Evolutionary conservation across 2,888 invertebrate species (phyloP), one percentile per base, ranked within the genome.

Genomic region (Nephrotoma appendiculata): DNA sequence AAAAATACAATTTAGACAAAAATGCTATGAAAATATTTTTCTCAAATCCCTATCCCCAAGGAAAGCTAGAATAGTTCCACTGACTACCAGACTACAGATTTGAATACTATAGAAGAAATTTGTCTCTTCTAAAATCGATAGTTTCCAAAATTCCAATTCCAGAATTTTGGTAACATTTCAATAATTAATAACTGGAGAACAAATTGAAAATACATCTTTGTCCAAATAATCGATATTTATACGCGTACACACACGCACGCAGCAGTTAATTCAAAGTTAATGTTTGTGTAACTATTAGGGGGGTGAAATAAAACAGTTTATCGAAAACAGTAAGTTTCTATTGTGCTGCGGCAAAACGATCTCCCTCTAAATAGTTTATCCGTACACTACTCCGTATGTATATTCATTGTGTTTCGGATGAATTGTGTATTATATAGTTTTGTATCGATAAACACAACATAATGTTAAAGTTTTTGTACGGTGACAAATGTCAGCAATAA

Each of bases 401-500:
- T 9, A 71, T 71, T 71, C 71, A 71, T 71, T 71, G 71, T 19
- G 9, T 71, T 71, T 71, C 71, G 9, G 31, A 71, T 71, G 31
- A 31, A 71, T 31, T 52, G 9, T 9, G 9, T 71, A 71, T 11
- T 31, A 31, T 71, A 71, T 71, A 71, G 71, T 71, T 71, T 71
- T 71, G 71, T 71, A 71, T 71, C 31, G 71, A 71, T 71, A 71
- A 71, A 71, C 71, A 71, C 9, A 71, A 31, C 71, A 84, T 84
- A 84, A 84, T 84, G 84, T 84, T 84, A 84, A 84, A 84, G 84
- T 84, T 84, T 84, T 43, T 84, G 84, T 44, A 31, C 85, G 85
- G 87, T 87, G 87, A 87, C 87, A 87, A 87, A 87, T 87, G 87
- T 87, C 87, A 57, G 87, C 85, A 86, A 87, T 87, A 87, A 87